These are phyloP conservation scores for Monochamus saltuarius DNA, from an alignment of 1,140 invertebrate genomes.

Conservation along the genomic window DNA sequence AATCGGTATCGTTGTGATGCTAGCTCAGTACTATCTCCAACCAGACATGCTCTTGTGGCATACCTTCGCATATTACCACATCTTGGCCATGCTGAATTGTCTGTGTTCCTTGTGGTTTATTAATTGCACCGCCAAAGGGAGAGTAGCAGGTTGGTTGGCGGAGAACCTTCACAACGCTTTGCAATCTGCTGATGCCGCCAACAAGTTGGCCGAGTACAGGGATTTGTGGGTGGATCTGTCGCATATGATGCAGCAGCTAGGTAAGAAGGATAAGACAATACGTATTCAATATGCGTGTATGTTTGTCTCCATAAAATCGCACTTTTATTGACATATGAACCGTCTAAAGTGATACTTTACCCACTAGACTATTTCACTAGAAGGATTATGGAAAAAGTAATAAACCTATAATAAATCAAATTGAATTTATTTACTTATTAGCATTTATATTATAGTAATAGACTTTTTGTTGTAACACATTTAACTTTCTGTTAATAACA, in stretches of 20 bases:
- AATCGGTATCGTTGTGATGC: slow-evolving; percentile 61
- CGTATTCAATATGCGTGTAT: too few species aligned
- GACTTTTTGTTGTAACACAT: too few species aligned
- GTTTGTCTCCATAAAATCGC: too few species aligned
- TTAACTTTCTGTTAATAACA: too few species aligned
- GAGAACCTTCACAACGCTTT: slow-evolving; percentile 61
- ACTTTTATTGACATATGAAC: too few species aligned
- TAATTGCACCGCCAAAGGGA: slow-evolving; percentile 65
- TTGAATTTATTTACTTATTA: too few species aligned
- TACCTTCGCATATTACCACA: slow-evolving; percentile 68
- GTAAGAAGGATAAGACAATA: slow-evolving; percentile 29
- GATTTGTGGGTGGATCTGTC: slow-evolving; percentile 69
- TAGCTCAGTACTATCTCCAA: slow-evolving; percentile 67
- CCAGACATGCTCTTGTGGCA: slow-evolving; percentile 68
- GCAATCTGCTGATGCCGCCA: slow-evolving; percentile 59
- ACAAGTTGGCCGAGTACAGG: slow-evolving; percentile 63
- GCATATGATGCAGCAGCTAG: slow-evolving; percentile 72
- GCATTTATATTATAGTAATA: too few species aligned
- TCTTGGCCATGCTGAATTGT: slow-evolving; percentile 68
- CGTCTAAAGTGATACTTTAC: too few species aligned
- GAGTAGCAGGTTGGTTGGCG: slow-evolving; percentile 61
- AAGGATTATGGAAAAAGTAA: too few species aligned
- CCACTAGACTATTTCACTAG: too few species aligned
- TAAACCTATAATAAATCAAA: too few species aligned
- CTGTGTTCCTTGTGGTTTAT: slow-evolving; percentile 67